Evolutionary conservation across 2,888 invertebrate species (phyloP).

Genomic region (Selenia dentaria): DNA sequence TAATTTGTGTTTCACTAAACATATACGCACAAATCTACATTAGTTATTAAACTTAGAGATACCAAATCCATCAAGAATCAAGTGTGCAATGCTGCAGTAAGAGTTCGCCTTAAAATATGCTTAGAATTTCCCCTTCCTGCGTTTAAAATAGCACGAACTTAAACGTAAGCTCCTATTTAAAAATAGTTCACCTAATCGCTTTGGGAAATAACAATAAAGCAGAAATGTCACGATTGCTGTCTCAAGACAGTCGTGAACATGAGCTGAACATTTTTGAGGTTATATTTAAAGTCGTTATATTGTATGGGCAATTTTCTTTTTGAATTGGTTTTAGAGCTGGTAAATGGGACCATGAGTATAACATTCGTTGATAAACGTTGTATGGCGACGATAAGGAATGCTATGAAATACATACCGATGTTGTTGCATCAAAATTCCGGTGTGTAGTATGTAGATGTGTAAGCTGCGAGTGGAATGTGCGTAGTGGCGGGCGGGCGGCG

Average conservation of each 20-base stretch:
- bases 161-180: slow-evolving; percentile 65
- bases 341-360: slow-evolving; percentile 1
- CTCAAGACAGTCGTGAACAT: slow-evolving; percentile 43
- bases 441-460: slow-evolving; percentile 46
- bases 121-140: slow-evolving; percentile 72
- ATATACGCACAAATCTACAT: too few relatives aligned
- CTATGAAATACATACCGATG: slow-evolving; percentile 34
- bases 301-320: slow-evolving; percentile 18
- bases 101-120: slow-evolving; percentile 61
- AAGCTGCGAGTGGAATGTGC: slow-evolving; percentile 49
- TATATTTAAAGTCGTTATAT: slow-evolving; percentile 24
- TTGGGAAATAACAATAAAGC: slow-evolving; percentile 72
- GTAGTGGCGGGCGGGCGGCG: slow-evolving; percentile 42
- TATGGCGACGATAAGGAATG: slow-evolving; percentile 31
- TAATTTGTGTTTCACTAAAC: too few relatives aligned
- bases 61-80: slow-evolving; percentile 17
- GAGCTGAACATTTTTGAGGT: slow-evolving; percentile 38
- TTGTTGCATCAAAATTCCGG: slow-evolving; percentile 36
- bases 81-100: slow-evolving; percentile 44
- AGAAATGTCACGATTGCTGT: slow-evolving; percentile 63
- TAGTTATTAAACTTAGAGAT: too few relatives aligned
- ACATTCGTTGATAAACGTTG: slow-evolving; percentile 22
- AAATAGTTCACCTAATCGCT: slow-evolving; percentile 67
- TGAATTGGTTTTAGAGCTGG: slow-evolving; percentile 8
- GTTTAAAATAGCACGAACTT: slow-evolving; percentile 71